Percentiles rank a stretch among this genome's conserved stretches.
Conservation (phyloP, 2,113 vertebrate genomes). For the Pandion haliaetus region DNA sequence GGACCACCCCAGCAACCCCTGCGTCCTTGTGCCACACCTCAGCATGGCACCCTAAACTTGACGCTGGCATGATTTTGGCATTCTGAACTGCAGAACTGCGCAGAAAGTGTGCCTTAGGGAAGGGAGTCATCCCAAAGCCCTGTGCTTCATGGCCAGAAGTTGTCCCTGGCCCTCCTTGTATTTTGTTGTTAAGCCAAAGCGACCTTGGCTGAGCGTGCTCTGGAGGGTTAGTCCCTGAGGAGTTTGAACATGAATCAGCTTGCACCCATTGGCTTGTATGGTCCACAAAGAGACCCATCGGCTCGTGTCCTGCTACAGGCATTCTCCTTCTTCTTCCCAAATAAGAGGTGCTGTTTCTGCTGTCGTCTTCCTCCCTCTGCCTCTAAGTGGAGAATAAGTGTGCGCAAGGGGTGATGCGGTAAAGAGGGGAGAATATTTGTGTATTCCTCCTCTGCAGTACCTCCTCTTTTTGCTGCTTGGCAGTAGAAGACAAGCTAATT, state of each 20-base stretch:
- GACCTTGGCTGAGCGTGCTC: neutral
- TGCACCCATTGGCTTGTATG: neutral
- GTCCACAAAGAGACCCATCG: neutral
- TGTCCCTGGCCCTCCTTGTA: neutral
- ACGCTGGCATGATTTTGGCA: accelerated
- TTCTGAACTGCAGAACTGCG: accelerated
- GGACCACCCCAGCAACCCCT: neutral
- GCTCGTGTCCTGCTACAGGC: neutral
- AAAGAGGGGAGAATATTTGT: neutral
- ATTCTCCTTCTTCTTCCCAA: neutral
- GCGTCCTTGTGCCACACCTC: neutral
- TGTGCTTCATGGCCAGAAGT: neutral
- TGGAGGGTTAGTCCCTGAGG: neutral
- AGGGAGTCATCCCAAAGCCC: neutral
- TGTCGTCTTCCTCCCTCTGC: neutral
- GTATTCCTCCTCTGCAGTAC: neutral
- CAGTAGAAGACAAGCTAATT: neutral
- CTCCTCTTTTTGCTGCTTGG: neutral
- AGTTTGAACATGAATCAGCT: neutral
- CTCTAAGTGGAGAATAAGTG: neutral
- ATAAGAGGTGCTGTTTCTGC: neutral
- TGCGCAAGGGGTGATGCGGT: neutral
- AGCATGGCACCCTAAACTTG: neutral
- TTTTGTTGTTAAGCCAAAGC: neutral
- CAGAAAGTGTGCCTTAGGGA: neutral